Evolutionary conservation across 2,888 invertebrate genomes (phyloP).

Genomic region (Prenolepis imparis): DNA sequence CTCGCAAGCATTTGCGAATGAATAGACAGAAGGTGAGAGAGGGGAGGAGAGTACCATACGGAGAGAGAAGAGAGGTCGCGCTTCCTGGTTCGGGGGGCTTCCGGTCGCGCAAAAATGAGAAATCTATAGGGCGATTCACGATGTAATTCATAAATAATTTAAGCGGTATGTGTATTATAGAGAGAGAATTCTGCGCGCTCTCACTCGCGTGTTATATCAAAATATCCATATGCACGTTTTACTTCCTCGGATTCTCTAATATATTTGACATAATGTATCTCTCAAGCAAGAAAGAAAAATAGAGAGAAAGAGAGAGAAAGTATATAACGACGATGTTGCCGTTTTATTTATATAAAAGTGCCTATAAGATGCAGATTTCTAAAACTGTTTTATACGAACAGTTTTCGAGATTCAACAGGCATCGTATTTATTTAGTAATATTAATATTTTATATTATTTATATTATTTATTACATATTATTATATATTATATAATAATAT

Average conservation of each 20-base stretch:
- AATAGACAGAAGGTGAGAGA: conserved; percentile 62
- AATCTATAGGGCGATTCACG: conserved; percentile 66
- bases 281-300: neutral
- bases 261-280: conserved; percentile 2
- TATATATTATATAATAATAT: neutral
- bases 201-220: conserved; percentile 39
- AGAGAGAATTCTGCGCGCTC: conserved; percentile 17
- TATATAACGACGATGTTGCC: no score
- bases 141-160: conserved; percentile 74
- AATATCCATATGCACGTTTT: conserved; percentile 23
- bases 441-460: neutral
- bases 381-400: neutral
- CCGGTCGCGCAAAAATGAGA: conserved; percentile 63
- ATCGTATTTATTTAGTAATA: neutral
- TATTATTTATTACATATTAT: neutral
- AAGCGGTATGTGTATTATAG: conserved; percentile 29
- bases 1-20: conserved; percentile 63
- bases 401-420: neutral
- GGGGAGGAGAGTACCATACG: neutral
- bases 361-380: neutral
- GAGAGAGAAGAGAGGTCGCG: conserved; percentile 55
- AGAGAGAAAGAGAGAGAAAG: neutral
- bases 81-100: conserved; percentile 61
- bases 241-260: neutral
- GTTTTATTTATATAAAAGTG: neutral